These are phyloP conservation scores for Gymnobelideus leadbeateri DNA, from an alignment of 2,113 vertebrate species.

Conservation along the genomic window DNA sequence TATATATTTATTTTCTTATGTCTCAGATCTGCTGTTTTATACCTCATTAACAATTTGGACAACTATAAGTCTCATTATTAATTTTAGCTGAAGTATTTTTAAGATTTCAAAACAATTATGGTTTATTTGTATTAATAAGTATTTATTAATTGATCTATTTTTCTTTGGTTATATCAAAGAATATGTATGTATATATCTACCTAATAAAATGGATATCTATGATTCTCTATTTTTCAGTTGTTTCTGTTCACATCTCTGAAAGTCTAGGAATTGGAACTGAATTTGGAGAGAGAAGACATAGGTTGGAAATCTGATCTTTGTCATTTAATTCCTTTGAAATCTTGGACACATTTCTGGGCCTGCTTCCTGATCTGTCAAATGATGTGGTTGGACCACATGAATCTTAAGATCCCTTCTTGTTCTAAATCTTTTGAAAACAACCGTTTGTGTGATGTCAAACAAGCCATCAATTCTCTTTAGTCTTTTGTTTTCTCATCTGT, in stretches of 20 bases:
- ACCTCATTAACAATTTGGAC: not conserved
- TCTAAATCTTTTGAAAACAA: not conserved
- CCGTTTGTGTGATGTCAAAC: not conserved
- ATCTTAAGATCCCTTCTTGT: not conserved
- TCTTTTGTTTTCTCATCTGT: not conserved
- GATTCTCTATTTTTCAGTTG: slow-evolving; percentile 25
- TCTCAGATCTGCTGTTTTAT: not conserved
- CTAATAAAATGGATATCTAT: not conserved
- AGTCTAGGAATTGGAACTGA: not conserved
- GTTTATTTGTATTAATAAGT: not conserved
- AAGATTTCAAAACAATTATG: slow-evolving; percentile 20
- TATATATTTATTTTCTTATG: not conserved
- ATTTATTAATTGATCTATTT: not conserved
- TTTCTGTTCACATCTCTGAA: slow-evolving; percentile 32
- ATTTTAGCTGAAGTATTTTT: slow-evolving; percentile 31
- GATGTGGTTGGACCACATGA: not conserved
- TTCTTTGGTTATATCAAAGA: not conserved
- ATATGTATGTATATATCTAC: not conserved
- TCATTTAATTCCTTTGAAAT: not conserved
- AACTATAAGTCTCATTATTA: slow-evolving; percentile 18
- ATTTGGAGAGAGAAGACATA: not conserved
- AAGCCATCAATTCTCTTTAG: not conserved
- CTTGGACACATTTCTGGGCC: not conserved
- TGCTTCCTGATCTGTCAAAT: not conserved
- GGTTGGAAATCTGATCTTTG: not conserved